Percentiles rank a stretch among this genome's conserved stretches.
These are phyloP conservation scores for Alentia gelatinosa DNA, from an alignment of 2,888 invertebrate species.

Conservation along the genomic window DNA sequence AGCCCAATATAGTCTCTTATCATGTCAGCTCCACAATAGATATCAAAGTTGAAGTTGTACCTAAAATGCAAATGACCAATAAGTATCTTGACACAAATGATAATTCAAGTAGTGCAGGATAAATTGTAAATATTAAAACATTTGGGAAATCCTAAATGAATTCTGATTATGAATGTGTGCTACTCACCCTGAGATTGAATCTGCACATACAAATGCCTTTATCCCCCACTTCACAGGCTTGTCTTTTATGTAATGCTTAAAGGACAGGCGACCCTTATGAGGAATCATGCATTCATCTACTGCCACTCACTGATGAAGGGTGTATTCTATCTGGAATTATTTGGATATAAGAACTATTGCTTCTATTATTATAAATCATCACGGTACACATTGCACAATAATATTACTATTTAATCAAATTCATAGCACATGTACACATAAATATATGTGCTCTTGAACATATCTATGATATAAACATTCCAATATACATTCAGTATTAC, in stretches of 20 bases:
- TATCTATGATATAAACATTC: background rate
- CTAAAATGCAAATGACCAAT: background rate
- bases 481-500: background rate
- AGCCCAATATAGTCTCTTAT: too few species aligned
- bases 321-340: background rate
- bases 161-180: background rate
- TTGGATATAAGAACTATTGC: too few species aligned
- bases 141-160: background rate
- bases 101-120: background rate
- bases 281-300: slow-evolving; percentile 21
- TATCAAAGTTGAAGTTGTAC: background rate
- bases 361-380: background rate
- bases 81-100: background rate
- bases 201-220: background rate
- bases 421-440: background rate
- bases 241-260: slow-evolving; percentile 24
- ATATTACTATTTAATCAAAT: background rate
- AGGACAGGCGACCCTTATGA: background rate
- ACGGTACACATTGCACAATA: background rate
- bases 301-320: background rate
- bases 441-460: background rate
- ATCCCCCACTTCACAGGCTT: slow-evolving; percentile 16
- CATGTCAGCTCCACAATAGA: background rate
- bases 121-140: background rate
- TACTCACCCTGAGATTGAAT: background rate